Conservation (phyloP, 2,113 vertebrate genomes). For the Lamprologus sp. region DNA sequence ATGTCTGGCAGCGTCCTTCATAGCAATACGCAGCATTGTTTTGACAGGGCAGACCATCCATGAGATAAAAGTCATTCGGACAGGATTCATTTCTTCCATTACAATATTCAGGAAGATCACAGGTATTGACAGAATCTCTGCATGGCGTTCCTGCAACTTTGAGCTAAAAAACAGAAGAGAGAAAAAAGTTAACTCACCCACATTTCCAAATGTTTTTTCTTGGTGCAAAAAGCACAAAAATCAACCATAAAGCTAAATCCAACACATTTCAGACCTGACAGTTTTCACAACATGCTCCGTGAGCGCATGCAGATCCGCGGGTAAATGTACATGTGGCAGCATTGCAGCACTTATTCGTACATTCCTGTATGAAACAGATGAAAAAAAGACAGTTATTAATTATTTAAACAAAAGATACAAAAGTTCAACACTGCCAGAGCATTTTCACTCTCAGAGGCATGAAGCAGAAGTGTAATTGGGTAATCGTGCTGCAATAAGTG, state of each 20-base stretch:
- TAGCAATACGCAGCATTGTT: slow-evolving; percentile 75
- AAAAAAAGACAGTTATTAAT: background rate
- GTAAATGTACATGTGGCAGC: slow-evolving; percentile 78
- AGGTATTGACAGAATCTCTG: slow-evolving; percentile 60
- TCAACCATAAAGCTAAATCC: background rate
- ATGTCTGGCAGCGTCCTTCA: slow-evolving; percentile 81
- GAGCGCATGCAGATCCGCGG: slow-evolving; percentile 71
- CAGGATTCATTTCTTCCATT: slow-evolving; percentile 69
- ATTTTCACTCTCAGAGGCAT: background rate
- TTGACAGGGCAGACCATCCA: slow-evolving; percentile 76
- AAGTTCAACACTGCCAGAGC: rapidly evolving
- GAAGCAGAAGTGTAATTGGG: background rate
- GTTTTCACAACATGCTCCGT: slow-evolving; percentile 77
- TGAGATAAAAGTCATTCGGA: slow-evolving; percentile 74
- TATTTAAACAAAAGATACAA: background rate
- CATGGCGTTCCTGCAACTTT: slow-evolving; percentile 73
- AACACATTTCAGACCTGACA: slow-evolving; percentile 72
- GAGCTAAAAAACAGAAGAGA: slow-evolving; percentile 60
- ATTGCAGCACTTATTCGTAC: slow-evolving; percentile 77
- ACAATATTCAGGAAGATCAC: slow-evolving; percentile 86
- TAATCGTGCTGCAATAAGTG: background rate
- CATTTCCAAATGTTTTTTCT: background rate
- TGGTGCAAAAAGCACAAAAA: background rate
- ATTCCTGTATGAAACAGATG: slow-evolving; percentile 65
- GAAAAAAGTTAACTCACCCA: background rate